These are phyloP conservation scores for Pelobates cultripes DNA, from an alignment of 2,797 vertebrate species.

Conservation along the genomic window DNA sequence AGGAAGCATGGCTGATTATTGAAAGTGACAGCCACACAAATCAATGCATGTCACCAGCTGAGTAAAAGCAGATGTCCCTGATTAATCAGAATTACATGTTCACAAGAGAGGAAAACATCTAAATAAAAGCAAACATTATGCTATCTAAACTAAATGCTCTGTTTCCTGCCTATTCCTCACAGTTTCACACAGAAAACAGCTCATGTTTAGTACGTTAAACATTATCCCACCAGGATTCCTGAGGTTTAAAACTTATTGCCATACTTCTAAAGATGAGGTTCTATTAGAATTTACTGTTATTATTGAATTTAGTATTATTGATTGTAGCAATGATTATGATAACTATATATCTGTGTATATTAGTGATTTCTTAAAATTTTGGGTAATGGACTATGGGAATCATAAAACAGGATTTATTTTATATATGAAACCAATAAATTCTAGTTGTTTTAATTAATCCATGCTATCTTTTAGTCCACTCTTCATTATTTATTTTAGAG, in stretches of 20 bases:
- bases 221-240: background rate
- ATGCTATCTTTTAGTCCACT: too few relatives aligned
- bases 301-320: constrained; percentile 13
- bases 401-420: too few relatives aligned
- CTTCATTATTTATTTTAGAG: too few relatives aligned
- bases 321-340: constrained; percentile 10
- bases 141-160: constrained; percentile 24
- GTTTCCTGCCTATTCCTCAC: constrained; percentile 33
- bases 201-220: constrained; percentile 6
- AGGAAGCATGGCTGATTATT: constrained; percentile 65
- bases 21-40: constrained; percentile 71
- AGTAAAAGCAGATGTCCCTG: constrained; percentile 73
- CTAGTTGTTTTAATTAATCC: too few relatives aligned
- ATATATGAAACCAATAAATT: too few relatives aligned
- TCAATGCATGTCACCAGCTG: constrained; percentile 70
- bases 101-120: constrained; percentile 66
- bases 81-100: constrained; percentile 76
- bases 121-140: constrained; percentile 71
- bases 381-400: too few relatives aligned
- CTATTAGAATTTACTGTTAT: constrained; percentile 12
- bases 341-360: too few relatives aligned
- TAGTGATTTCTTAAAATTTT: too few relatives aligned
- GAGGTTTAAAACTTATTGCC: background rate
- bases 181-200: constrained; percentile 1
- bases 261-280: background rate